phyloP scores from a whole-genome alignment of 2,888 invertebrate genomes.

The Cynaeus angustus region DNA sequence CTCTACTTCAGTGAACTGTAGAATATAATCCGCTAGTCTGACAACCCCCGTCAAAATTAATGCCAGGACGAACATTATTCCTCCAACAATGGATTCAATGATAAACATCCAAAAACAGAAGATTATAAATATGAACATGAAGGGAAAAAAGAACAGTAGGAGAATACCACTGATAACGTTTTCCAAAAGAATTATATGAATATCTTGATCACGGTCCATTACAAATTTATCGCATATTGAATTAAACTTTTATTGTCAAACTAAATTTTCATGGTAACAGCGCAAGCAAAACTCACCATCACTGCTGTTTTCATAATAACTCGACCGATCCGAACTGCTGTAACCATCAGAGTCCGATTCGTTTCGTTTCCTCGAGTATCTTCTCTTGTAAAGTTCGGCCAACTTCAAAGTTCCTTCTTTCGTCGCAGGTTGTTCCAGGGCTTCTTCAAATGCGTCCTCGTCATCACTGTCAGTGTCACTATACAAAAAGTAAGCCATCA shows the following conservation, averaged over 20 bases:
- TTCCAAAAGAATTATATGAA: not conserved
- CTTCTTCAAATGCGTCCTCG: constrained; percentile 81
- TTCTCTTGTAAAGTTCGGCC: constrained; percentile 80
- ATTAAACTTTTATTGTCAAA: constrained; percentile 4
- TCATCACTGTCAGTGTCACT: constrained; percentile 78
- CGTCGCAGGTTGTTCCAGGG: constrained; percentile 78
- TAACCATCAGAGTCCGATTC: constrained; percentile 68
- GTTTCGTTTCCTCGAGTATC: constrained; percentile 70
- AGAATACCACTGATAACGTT: not conserved
- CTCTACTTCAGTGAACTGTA: too few species aligned
- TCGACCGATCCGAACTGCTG: constrained; percentile 70
- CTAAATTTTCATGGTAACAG: constrained; percentile 1
- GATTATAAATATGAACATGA: too few species aligned
- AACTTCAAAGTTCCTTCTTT: constrained; percentile 80
- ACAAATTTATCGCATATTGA: not conserved
- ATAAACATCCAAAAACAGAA: too few species aligned
- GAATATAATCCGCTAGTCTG: too few species aligned
- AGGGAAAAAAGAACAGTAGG: not conserved
- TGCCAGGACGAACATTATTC: too few species aligned
- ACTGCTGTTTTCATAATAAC: constrained; percentile 72
- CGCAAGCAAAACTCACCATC: constrained; percentile 69
- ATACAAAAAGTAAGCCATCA: too few species aligned
- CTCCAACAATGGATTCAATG: too few species aligned
- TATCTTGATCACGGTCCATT: not conserved
- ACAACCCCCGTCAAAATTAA: too few species aligned